Percentiles rank a stretch among this genome's conserved stretches.
These are phyloP conservation scores for Passerina amoena DNA, from an alignment of 2,113 vertebrate species.

Conservation along the genomic window DNA sequence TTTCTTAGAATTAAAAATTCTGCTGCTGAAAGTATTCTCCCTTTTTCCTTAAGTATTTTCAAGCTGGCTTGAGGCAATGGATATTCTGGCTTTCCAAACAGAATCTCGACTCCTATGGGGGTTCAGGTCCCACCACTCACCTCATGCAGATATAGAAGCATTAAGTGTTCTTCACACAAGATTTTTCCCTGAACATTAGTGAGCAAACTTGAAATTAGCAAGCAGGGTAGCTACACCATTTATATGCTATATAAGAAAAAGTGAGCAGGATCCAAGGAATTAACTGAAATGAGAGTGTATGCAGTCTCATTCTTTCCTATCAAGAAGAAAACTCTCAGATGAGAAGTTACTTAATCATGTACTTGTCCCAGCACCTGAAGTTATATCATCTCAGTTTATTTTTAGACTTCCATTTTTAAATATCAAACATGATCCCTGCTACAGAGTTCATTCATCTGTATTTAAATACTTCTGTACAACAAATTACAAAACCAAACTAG, in stretches of 20 bases:
- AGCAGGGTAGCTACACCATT: not conserved
- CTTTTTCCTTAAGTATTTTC: not conserved
- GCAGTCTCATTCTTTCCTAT: not conserved
- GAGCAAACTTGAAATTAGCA: not conserved
- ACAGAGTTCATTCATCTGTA: not conserved
- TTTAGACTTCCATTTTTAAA: not conserved
- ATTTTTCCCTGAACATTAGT: not conserved
- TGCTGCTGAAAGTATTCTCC: not conserved
- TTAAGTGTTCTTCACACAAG: not conserved
- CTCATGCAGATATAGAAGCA: not conserved
- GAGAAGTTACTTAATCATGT: not conserved
- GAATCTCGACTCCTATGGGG: accelerated
- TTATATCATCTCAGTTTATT: not conserved
- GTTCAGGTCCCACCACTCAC: not conserved
- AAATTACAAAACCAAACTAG: not conserved
- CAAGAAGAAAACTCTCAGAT: not conserved
- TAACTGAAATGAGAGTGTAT: not conserved
- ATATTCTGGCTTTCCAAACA: not conserved
- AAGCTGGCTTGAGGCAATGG: not conserved
- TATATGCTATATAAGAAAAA: not conserved
- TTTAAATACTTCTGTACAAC: not conserved
- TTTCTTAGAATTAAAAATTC: not conserved
- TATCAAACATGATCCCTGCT: not conserved
- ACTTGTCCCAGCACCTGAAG: not conserved
- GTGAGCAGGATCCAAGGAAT: not conserved